Conservation (phyloP, 2,888 invertebrate genomes). For the Timema cristinae region DNA sequence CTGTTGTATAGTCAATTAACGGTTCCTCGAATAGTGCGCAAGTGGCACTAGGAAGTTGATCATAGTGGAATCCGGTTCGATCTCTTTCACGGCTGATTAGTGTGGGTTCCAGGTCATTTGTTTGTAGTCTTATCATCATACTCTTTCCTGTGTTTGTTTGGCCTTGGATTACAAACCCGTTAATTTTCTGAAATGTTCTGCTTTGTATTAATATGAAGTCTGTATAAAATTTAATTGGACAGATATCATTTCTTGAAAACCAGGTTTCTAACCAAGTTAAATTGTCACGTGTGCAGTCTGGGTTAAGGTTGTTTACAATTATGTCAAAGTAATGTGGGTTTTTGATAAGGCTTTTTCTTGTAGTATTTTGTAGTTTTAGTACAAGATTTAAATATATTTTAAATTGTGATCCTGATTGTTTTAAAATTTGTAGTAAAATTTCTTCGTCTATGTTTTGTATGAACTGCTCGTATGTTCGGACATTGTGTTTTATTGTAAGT, state of each 20-base stretch:
- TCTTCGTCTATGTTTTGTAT: too few relatives aligned
- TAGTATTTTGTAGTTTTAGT: too few relatives aligned
- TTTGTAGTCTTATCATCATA: neutral
- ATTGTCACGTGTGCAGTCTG: too few relatives aligned
- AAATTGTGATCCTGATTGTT: too few relatives aligned
- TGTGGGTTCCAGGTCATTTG: neutral
- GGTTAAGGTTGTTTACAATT: too few relatives aligned
- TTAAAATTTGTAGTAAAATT: too few relatives aligned
- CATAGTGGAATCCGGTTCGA: neutral
- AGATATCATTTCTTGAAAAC: neutral
- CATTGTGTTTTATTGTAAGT: too few relatives aligned
- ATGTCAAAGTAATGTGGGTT: too few relatives aligned
- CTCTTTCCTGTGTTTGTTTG: neutral
- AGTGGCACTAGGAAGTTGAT: slow-evolving; percentile 4
- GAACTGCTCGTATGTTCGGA: too few relatives aligned
- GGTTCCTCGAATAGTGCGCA: neutral
- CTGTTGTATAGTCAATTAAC: neutral
- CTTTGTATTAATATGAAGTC: neutral
- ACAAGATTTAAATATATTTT: too few relatives aligned
- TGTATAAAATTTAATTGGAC: neutral
- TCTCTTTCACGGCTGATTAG: neutral
- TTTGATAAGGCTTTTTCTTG: too few relatives aligned
- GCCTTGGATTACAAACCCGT: neutral
- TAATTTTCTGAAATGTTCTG: neutral
- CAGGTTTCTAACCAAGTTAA: neutral